Evolutionary conservation across 2,888 invertebrate species (phyloP), one percentile per base, ranked within the genome.

Genomic region (Rhamnusium bicolor): DNA sequence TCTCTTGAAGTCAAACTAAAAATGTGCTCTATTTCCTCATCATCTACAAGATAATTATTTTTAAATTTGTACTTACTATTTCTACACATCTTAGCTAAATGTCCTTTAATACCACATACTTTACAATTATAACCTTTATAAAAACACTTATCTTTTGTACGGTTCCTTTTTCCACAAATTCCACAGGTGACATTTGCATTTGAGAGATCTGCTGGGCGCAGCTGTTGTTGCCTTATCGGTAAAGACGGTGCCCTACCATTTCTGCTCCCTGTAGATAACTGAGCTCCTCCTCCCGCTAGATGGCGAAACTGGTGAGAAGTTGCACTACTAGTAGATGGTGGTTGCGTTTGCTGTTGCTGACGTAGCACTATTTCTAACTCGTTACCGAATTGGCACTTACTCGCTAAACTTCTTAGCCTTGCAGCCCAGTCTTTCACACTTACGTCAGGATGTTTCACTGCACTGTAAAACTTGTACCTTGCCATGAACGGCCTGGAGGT

Each of bases 341-440:
- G n/a, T n/a, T n/a, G n/a, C n/a, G n/a, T n/a, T n/a, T n/a, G n/a
- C n/a, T n/a, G n/a, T n/a, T n/a, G n/a, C n/a, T n/a, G n/a, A n/a
- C 65, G 65, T 1, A 65, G 27, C 47, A 47, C 24, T 14, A 65
- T 6, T 24, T 51, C n/a, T 24, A 51, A 27, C 8, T 21, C 29
- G 6, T 18, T 16, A 7, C 29, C 65, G 27, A 65, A 54, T 24
- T 24, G 56, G 19, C 67, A 54, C 24, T 10, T 2, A 10, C 40
- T 10, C n/a, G 54, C 54, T 24, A 32, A 16, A 14, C 58, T 47
- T 21, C 68, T 32, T 24, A 47, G 16, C 24, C 47, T 14, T 40
- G 67, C 67, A 16, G 67, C 67, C 67, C 67, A 56, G 18, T 67
- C 54, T 2, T 67, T 67, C 0, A 21, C 40, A 12, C 19, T 40